These are phyloP conservation scores for Prochilodus magdalenae DNA, from an alignment of 2,113 vertebrate genomes.

Conservation along the genomic window DNA sequence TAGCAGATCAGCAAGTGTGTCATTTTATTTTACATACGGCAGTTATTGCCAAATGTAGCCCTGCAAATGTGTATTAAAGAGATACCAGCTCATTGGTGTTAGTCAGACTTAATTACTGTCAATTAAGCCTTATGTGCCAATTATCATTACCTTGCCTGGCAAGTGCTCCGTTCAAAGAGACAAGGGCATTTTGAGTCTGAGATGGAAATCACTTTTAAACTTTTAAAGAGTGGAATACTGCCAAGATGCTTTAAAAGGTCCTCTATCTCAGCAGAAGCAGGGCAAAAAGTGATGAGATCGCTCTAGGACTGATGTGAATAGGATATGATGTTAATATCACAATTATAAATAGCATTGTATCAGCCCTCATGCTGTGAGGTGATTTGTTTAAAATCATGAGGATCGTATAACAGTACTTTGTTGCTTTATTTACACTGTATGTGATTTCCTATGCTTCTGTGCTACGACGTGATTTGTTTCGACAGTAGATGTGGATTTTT, in stretches of 20 bases:
- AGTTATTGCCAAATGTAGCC: not conserved
- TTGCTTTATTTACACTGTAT: not conserved
- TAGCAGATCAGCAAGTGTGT: not conserved
- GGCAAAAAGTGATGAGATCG: not conserved
- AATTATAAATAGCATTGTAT: constrained; percentile 65
- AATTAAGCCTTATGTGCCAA: not conserved
- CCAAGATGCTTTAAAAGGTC: not conserved
- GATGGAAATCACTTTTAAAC: not conserved
- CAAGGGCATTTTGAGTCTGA: not conserved
- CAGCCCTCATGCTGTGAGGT: not conserved
- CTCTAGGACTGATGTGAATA: constrained; percentile 55
- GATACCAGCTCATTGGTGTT: not conserved
- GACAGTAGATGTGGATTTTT: constrained; percentile 1
- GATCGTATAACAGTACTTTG: not conserved
- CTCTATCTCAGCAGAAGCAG: not conserved
- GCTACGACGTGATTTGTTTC: constrained; percentile 5
- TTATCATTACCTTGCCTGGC: not conserved
- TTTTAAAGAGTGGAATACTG: not conserved
- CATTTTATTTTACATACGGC: not conserved
- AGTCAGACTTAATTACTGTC: not conserved
- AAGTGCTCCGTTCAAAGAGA: not conserved
- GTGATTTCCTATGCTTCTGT: not conserved
- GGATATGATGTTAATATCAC: too few relatives aligned
- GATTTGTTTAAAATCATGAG: not conserved
- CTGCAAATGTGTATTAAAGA: not conserved